Evolutionary conservation across 1,140 invertebrate species (phyloP), one percentile per base, ranked within the genome.

Genomic region (Anastatus disparis): DNA sequence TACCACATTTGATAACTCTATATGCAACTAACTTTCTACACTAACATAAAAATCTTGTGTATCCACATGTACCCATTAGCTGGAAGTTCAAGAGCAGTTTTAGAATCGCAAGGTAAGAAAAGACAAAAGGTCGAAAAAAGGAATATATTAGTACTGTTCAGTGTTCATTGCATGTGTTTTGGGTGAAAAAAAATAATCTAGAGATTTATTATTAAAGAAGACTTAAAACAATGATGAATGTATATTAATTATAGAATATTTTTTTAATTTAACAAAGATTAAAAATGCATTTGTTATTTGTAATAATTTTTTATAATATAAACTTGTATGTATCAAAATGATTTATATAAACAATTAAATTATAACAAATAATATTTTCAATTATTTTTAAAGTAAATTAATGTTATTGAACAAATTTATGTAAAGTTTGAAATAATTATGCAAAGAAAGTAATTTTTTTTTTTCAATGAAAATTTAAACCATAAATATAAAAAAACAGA

Each of bases 81-180:
- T 81, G 84, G 84, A 80, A 86, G 82, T 79, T 81, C 83, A 77
- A 79, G 83, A 79, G 79, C 76, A 64, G 82, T 85, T 75, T 74
- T 85, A 80, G 82, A 85, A 52, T 80, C 83, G 55, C 79, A 80
- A 85, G 84, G 84, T 86, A 83, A 78, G 80, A 77, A 55, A 70
- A 31, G 48, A 22, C 10, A 22, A 56, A 73, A 50, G 48, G 26
- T 27, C 48, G 40, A 38, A 63, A 64, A 42, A 52, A 52, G 9
- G 44, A 55, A 29, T 64, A 62, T 67, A 26, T 40, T 68, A 67
- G 67, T 72, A 62, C 50, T 58, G 12, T 53, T 56, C 24, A 53
- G 35, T 71, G n/a, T 66, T 72, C 3, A 46, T 55, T 69, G 62
- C 68, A 55, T 72, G 71, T 46, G 13, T 62, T 68, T 27, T 66